Percentiles rank a stretch among this genome's conserved stretches.
Evolutionary conservation across 2,113 vertebrate genomes (phyloP).

Genomic region (Sterna hirundo): DNA sequence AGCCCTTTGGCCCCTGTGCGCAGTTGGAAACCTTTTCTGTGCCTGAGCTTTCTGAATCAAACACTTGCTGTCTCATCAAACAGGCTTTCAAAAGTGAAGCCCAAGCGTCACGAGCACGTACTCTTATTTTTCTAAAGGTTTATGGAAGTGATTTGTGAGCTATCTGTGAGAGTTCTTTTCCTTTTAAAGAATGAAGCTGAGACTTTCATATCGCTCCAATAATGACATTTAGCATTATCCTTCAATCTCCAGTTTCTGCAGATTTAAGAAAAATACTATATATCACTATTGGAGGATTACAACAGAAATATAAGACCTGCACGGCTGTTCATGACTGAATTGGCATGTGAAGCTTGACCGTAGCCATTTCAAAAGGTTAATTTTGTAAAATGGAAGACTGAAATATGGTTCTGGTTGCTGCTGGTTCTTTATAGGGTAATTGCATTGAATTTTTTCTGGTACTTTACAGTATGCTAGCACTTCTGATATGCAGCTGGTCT

Average conservation of each 20-base stretch:
- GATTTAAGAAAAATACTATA: neutral
- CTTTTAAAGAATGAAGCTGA: neutral
- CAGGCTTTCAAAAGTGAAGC: neutral
- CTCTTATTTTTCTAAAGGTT: neutral
- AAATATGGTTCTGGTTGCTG: neutral
- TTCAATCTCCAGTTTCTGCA: neutral
- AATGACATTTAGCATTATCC: neutral
- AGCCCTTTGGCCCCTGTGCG: slow-evolving; percentile 8
- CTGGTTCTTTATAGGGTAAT: neutral
- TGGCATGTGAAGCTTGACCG: neutral
- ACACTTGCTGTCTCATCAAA: neutral
- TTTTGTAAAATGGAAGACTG: neutral
- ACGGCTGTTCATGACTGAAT: neutral
- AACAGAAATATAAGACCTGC: neutral
- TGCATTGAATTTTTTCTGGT: neutral
- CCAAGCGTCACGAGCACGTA: neutral
- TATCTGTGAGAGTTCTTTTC: neutral
- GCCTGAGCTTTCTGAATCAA: slow-evolving; percentile 14
- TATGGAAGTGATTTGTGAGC: neutral
- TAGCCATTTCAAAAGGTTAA: neutral
- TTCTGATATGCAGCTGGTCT: neutral
- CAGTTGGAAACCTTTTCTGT: slow-evolving; percentile 17
- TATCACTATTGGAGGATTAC: neutral
- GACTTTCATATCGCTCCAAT: accelerated
- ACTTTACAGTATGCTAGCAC: neutral